A percentile compares a stretch with the other conserved stretches of the same genome.
Conservation (phyloP, 2,797 vertebrate species). For the Amniataba percoides region DNA sequence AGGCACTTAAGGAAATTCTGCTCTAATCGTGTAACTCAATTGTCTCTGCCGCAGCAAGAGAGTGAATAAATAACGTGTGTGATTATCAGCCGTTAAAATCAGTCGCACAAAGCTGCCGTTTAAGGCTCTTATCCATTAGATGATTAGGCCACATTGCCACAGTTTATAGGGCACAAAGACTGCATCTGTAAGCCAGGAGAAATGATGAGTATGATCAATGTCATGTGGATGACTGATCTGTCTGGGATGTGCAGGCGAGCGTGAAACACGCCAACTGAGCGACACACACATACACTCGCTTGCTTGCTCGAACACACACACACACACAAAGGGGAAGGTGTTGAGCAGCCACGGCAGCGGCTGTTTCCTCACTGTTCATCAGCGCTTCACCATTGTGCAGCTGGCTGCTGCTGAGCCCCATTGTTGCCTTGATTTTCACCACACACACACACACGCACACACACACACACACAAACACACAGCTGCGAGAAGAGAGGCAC, state of each 20-base stretch:
- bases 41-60: slow-evolving; percentile 18
- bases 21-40: slow-evolving; percentile 42
- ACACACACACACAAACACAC: slow-evolving; percentile 13
- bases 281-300: neutral
- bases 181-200: slow-evolving; percentile 28
- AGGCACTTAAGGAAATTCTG: slow-evolving; percentile 14
- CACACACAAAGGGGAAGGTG: slow-evolving; percentile 34
- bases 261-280: slow-evolving; percentile 23
- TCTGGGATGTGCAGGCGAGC: slow-evolving; percentile 37
- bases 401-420: slow-evolving; percentile 60
- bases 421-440: slow-evolving; percentile 49
- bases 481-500: slow-evolving; percentile 51
- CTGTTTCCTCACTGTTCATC: slow-evolving; percentile 54
- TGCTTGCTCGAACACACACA: neutral
- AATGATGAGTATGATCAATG: slow-evolving; percentile 43
- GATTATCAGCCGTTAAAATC: slow-evolving; percentile 63
- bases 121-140: slow-evolving; percentile 35
- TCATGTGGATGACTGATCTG: slow-evolving; percentile 49
- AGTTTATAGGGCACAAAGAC: slow-evolving; percentile 21
- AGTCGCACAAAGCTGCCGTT: slow-evolving; percentile 32
- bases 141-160: slow-evolving; percentile 30
- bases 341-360: slow-evolving; percentile 35
- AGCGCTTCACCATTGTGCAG: slow-evolving; percentile 50
- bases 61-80: slow-evolving; percentile 41
- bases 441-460: slow-evolving; percentile 14